These are phyloP conservation scores for Drosophila greeni DNA, from an alignment of 2,888 invertebrate genomes.

Conservation along the genomic window DNA sequence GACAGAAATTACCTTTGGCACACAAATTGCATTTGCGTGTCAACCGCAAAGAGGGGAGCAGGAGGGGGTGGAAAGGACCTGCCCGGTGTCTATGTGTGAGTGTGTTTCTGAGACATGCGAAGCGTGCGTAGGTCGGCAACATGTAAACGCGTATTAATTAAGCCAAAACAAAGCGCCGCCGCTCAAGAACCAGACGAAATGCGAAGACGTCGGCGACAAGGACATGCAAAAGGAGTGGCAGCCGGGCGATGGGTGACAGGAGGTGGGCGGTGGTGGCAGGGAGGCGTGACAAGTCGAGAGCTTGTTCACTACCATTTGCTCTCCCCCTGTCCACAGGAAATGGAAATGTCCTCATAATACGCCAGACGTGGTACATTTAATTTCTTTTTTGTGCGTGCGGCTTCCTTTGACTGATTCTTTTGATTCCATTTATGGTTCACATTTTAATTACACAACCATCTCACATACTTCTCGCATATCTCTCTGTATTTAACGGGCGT, in stretches of 20 bases:
- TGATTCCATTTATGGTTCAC: slow-evolving; percentile 28
- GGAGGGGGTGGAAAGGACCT: slow-evolving; percentile 3
- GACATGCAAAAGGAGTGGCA: slow-evolving; percentile 38
- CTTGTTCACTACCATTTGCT: slow-evolving; percentile 24
- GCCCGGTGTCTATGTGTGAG: slow-evolving; percentile 15
- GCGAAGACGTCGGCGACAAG: slow-evolving; percentile 25
- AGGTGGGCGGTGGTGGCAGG: slow-evolving; percentile 3
- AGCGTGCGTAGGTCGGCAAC: slow-evolving; percentile 56
- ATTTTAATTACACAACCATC: slow-evolving; percentile 35
- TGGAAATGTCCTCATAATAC: slow-evolving; percentile 56
- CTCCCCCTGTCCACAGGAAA: slow-evolving; percentile 32
- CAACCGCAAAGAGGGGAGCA: slow-evolving; percentile 33
- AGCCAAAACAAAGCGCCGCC: slow-evolving; percentile 51
- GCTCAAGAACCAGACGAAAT: slow-evolving; percentile 25
- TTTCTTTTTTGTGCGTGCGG: slow-evolving; percentile 33
- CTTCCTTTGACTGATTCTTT: slow-evolving; percentile 39
- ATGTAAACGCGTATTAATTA: slow-evolving; percentile 69
- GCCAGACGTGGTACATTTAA: slow-evolving; percentile 58
- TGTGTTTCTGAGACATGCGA: slow-evolving; percentile 36
- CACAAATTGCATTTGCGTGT: slow-evolving; percentile 71
- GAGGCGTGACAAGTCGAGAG: slow-evolving; percentile 22
- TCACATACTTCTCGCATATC: slow-evolving; percentile 18
- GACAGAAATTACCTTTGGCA: slow-evolving; percentile 52
- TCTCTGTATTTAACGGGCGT: slow-evolving; percentile 8
- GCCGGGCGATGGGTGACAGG: not conserved